Conservation (phyloP, 2,888 invertebrate genomes). For the Platycheirus albimanus region DNA sequence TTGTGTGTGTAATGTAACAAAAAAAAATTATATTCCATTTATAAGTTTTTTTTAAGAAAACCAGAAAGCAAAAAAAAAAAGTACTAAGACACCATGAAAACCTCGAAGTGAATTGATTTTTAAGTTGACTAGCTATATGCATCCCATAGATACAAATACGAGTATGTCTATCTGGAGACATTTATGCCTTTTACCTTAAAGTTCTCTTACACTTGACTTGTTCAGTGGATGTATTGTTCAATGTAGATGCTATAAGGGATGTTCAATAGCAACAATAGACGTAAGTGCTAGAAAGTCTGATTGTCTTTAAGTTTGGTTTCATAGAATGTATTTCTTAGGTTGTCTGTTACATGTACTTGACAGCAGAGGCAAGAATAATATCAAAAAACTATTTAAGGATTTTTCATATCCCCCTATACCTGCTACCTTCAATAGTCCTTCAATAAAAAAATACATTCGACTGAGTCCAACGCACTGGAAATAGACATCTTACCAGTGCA, state of each 20-base stretch:
- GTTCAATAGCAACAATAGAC: constrained; percentile 61
- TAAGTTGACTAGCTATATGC: not conserved
- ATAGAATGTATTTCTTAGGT: not conserved
- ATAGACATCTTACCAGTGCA: no score
- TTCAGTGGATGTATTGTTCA: constrained; percentile 40
- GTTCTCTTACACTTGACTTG: constrained; percentile 55
- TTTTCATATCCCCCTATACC: not conserved
- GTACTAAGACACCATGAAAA: no score
- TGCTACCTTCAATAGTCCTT: not conserved
- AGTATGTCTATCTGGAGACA: not conserved
- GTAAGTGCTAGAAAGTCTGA: constrained; percentile 52
- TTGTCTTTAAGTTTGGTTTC: constrained; percentile 32
- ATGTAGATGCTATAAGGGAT: constrained; percentile 6
- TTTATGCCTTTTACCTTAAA: constrained; percentile 48
- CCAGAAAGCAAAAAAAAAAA: no score
- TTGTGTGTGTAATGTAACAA: not conserved
- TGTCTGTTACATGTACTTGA: constrained; percentile 9
- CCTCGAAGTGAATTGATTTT: constrained; percentile 49
- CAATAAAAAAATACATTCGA: not conserved
- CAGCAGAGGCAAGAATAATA: not conserved
- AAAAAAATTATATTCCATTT: not conserved
- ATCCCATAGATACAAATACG: not conserved
- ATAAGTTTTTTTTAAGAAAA: not conserved
- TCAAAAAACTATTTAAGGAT: not conserved
- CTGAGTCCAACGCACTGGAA: constrained; percentile 1